Conservation (phyloP, 30 jellyfish, hydroid and myxozoan genomes). For the Aurelia coerulea region DNA sequence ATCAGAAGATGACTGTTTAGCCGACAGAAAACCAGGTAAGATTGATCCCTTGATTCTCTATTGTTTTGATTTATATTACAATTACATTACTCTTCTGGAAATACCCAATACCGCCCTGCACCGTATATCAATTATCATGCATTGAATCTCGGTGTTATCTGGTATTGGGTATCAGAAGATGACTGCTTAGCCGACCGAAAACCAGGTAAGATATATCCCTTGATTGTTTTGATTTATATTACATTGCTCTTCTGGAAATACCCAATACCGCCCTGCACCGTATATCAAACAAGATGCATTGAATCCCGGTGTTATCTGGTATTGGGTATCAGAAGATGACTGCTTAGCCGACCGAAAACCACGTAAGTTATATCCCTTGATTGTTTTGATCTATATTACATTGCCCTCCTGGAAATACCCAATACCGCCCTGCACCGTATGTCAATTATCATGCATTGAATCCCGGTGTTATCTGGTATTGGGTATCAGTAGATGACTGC, state of each 20-base stretch:
- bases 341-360: constrained; percentile 71
- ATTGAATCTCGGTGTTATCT: constrained; percentile 81
- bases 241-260: constrained; percentile 28
- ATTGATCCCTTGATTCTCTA: too few species aligned
- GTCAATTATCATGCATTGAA: constrained; percentile 32
- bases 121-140: constrained; percentile 63
- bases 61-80: too few species aligned
- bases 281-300: constrained; percentile 49
- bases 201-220: constrained; percentile 34
- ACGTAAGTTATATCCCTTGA: constrained; percentile 18
- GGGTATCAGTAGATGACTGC: constrained; percentile 95
- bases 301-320: constrained; percentile 94
- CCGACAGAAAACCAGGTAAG: constrained; percentile 67
- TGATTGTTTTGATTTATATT: too few species aligned
- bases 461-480: constrained; percentile 95
- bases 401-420: constrained; percentile 43
- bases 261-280: constrained; percentile 77
- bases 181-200: constrained; percentile 81
- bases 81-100: too few species aligned
- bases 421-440: constrained; percentile 84
- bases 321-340: constrained; percentile 94
- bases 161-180: constrained; percentile 97
- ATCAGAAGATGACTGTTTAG: constrained; percentile 89
- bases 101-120: constrained; percentile 68
- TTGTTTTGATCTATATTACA: too few species aligned